These are phyloP conservation scores for Calcarius ornatus DNA, from an alignment of 2,113 vertebrate genomes.

Conservation along the genomic window DNA sequence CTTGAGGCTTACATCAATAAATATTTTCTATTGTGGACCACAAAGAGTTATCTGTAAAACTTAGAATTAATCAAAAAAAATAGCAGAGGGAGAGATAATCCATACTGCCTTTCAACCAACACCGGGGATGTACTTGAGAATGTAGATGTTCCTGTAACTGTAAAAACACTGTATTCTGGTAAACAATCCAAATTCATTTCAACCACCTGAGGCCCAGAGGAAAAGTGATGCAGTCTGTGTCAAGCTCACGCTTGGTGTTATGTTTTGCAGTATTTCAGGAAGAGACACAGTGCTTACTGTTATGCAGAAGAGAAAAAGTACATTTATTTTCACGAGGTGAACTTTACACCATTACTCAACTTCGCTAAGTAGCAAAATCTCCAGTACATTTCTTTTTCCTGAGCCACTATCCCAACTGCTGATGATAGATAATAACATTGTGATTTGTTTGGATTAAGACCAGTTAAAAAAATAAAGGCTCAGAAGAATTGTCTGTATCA, in stretches of 20 bases:
- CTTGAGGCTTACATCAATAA: neutral
- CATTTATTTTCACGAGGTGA: neutral
- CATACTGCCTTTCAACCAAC: neutral
- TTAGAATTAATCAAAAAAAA: neutral
- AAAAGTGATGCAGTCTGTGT: neutral
- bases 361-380: neutral
- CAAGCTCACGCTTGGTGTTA: neutral
- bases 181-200: neutral
- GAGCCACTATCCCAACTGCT: neutral
- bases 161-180: neutral
- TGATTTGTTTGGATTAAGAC: slow-evolving; percentile 6
- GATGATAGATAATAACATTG: neutral
- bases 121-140: neutral
- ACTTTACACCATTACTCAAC: neutral
- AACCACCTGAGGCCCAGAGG: neutral
- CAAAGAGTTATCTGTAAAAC: neutral
- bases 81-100: neutral
- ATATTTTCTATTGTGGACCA: neutral
- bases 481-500: slow-evolving; percentile 10
- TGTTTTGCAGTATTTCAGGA: neutral
- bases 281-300: neutral
- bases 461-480: neutral
- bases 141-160: neutral
- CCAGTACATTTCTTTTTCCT: neutral
- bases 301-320: neutral